These are phyloP conservation scores for Drosophila buzzatii DNA, from an alignment of 2,888 invertebrate genomes.

Conservation along the genomic window DNA sequence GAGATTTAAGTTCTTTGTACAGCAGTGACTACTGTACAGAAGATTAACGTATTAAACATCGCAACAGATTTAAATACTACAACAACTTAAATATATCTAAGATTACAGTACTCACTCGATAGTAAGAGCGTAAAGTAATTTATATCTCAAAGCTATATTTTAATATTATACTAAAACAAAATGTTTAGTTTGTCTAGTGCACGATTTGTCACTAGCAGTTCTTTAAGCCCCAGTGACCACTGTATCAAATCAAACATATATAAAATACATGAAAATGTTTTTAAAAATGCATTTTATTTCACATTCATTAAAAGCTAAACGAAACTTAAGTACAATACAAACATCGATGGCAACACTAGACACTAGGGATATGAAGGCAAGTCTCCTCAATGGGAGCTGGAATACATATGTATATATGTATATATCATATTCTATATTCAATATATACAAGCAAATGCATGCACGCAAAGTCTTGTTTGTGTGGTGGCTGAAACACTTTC, in stretches of 20 bases:
- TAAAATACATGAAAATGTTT: slow-evolving; percentile 6
- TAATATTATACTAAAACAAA: background rate
- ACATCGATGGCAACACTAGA: slow-evolving; percentile 68
- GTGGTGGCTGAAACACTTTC: slow-evolving; percentile 52
- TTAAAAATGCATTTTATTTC: slow-evolving; percentile 58
- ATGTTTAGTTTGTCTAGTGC: background rate
- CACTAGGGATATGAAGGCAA: slow-evolving; percentile 53
- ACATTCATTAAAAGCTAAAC: slow-evolving; percentile 49
- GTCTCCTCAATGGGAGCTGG: slow-evolving; percentile 21
- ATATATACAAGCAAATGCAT: slow-evolving; percentile 39
- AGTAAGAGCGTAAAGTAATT: background rate
- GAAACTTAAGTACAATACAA: slow-evolving; percentile 74
- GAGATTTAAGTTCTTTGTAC: no score
- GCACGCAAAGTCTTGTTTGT: slow-evolving; percentile 59
- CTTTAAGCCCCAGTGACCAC: background rate
- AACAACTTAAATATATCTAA: background rate
- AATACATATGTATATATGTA: slow-evolving; percentile 15
- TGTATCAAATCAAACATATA: background rate
- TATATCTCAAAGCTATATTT: background rate
- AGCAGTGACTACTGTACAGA: no score
- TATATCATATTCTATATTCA: slow-evolving; percentile 37
- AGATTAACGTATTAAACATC: no score
- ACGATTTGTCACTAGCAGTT: background rate
- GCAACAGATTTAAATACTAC: background rate
- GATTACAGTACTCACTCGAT: background rate